Conservation (phyloP, 2,888 invertebrate genomes). For the Thereva nobilitata region DNA sequence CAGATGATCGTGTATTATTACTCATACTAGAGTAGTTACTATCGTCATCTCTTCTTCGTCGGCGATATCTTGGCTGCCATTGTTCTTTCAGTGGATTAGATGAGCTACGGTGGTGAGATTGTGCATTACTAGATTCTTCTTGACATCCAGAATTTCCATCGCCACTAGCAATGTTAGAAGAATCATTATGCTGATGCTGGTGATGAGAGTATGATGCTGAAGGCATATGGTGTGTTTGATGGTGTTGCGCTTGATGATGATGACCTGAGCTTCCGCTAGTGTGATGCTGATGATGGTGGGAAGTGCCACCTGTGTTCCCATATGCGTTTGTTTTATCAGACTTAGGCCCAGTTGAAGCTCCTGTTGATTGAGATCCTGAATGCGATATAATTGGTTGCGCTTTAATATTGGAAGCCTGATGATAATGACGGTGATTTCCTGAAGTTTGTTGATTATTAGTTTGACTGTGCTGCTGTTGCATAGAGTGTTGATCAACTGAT, state of each 20-base stretch:
- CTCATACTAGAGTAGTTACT: conserved; percentile 42
- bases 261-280: conserved; percentile 24
- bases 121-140: conserved; percentile 7
- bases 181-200: conserved; percentile 36
- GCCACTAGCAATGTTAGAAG: conserved; percentile 34
- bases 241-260: conserved; percentile 47
- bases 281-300: conserved; percentile 45
- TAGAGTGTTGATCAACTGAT: conserved; percentile 50
- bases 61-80: conserved; percentile 57
- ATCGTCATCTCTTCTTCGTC: conserved; percentile 58
- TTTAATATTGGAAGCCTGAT: conserved; percentile 42
- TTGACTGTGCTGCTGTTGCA: conserved; percentile 48
- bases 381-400: conserved; percentile 43
- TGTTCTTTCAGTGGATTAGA: conserved; percentile 53
- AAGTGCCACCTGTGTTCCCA: conserved; percentile 47
- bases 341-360: conserved; percentile 46
- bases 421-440: conserved; percentile 47
- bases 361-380: conserved; percentile 41
- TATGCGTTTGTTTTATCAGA: conserved; percentile 46
- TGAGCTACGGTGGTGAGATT: conserved; percentile 39
- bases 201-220: conserved; percentile 33
- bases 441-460: conserved; percentile 40
- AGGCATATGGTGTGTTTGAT: conserved; percentile 43
- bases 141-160: conserved; percentile 43
- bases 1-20: conserved; percentile 27